Evolutionary conservation across 2,888 invertebrate genomes (phyloP), one percentile per base, ranked within the genome.

Genomic region (Phragmatobia fuliginosa): DNA sequence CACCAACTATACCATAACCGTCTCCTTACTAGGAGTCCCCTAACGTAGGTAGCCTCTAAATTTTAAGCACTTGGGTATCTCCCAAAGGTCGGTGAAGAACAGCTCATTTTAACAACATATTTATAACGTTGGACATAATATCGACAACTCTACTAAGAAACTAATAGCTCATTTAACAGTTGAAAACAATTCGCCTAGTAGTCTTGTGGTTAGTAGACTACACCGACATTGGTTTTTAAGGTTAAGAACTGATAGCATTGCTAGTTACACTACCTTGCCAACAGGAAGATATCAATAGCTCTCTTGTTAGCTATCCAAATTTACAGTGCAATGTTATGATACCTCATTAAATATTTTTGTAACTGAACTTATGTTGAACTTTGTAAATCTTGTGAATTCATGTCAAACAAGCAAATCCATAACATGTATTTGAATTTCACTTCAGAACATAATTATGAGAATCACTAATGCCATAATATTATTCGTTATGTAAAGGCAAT

Each of bases 401-500:
- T 72, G 64, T 62, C 58, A 64, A 67, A 72, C 62, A 58, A 71
- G 66, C 71, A 68, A 76, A 67, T 67, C 65, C 79, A 83, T 74
- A 77, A 73, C 80, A 80, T 67, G 68, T 73, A 73, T 41, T 36
- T 62, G 28, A 36, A 38, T 62, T 62, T 62, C 61, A 61, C 36
- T 31, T 33, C 38, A 32, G 45, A 56, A 56, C 16, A n/a, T 33
- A n/a, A 36, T 61, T 61, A 14, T n/a, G 36, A 61, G 60, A 61
- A 56, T 28, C 56, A 56, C 56, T 56, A 28, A 28, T 56, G 28
- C 28, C 28, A 70, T 71, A 33, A 70, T 52, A 63, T 60, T 73
- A 79, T 68, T 78, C 79, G 83, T 81, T 85, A 85, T 84, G 85
- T 83, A 70, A 65, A 59, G 60, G 70, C 72, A 62, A 69, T 62